Evolutionary conservation across 2,888 invertebrate species (phyloP), one percentile per base, ranked within the genome.

Genomic region (Ecliptopera silaceata): DNA sequence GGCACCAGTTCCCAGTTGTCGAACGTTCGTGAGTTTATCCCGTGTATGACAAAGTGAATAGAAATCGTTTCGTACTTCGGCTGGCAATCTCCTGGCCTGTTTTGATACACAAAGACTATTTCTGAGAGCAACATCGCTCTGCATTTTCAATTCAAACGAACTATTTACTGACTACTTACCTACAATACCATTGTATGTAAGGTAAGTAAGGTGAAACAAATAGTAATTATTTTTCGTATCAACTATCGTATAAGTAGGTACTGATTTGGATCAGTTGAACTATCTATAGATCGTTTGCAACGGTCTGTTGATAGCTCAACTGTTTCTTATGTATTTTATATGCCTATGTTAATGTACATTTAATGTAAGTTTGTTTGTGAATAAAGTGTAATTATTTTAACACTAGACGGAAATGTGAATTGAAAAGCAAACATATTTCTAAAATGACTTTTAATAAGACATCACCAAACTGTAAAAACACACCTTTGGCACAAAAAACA

Each of bases 401-500:
- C 15, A 22, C n/a, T 11, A n/a, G 22, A 31, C 20, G 5, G 34
- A 29, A 8, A 10, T 12, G 20, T 4, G 12, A 34, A 54, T 49
- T 55, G 22, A 59, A 44, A 61, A 20, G 18, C 8, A 4, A 18
- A 53, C 10, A 0, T 11, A 46, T 57, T 74, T 58, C 77, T 82
- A 80, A 79, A 73, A 71, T 75, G 72, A 74, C 75, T 72, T 68
- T 70, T 76, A 64, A 75, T 80, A 77, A 79, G 71, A 73, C 70
- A 71, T 76, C 74, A 78, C 75, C 79, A 80, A 80, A 80, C 75
- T 67, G 77, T 76, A 81, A 83, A 77, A 74, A 74, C 72, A 79
- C 82, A 76, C 79, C 82, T 36, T 81, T 82, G 77, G 82, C 82
- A 82, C 71, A 79, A 83, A 86, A 26, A 83, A 76, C 56, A 76